Evolutionary conservation across 2,797 vertebrate species (phyloP), one percentile per base, ranked within the genome.

Genomic region (Amblyopsis hoosieri): DNA sequence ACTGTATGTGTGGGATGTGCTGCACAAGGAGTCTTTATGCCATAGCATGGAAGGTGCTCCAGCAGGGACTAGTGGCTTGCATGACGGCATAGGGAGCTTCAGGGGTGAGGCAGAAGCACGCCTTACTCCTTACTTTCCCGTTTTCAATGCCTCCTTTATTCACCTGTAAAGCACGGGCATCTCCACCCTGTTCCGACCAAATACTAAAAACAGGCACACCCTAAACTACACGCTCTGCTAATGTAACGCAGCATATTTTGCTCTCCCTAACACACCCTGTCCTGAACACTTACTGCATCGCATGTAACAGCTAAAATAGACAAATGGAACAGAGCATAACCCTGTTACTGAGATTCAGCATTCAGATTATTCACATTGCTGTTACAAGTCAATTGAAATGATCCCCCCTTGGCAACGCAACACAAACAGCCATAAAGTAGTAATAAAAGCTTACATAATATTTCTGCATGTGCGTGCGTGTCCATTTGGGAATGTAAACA

Each of bases 131-230:
- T 76, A 33, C 76, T 68, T 58, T 83, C 69, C 71, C 33, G 74
- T 71, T 80, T 78, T 92, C 85, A 92, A 92, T 91, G 91, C 54
- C 62, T 66, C 87, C 84, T 92, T 93, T 87, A 92, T 92, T 89
- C 80, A 87, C 82, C 85, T 85, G 84, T 72, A 59, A 74, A 62
- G 80, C 78, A 51, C 29, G 67, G 66, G 54, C 67, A 60, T 83
- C 79, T 78, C 80, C 87, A 86, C 90, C 87, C 89, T 89, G 79
- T 89, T 90, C 89, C 86, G 86, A 85, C 83, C 84, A 72, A 85
- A 79, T 53, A 76, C 73, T 86, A 73, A 88, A 86, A 89, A 89
- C 87, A 89, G 87, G 59, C 89, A 91, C 91, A 75, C 92, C 91
- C 90, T 80, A 62, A 63, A 61, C 72, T 80, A 60, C 65, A 61